These are phyloP conservation scores for Plebejus melissa DNA, from an alignment of 2,888 invertebrate species.

Conservation along the genomic window DNA sequence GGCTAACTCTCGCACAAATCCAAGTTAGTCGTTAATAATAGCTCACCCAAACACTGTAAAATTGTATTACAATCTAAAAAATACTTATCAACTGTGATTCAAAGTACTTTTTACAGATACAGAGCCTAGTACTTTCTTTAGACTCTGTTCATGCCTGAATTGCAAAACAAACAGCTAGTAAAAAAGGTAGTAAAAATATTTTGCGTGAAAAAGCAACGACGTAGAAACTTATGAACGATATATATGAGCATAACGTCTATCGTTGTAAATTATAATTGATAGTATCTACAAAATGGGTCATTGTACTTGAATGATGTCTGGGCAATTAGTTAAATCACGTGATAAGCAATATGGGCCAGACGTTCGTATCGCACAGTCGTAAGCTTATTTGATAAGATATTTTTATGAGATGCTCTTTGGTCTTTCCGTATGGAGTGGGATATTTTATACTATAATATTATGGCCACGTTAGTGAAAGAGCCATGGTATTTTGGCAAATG, in stretches of 20 bases:
- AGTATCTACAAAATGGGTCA: neutral
- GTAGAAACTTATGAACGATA: neutral
- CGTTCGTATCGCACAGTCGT: constrained; percentile 30
- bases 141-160: no score
- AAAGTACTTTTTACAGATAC: no score
- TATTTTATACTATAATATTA: neutral
- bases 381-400: constrained; percentile 15
- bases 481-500: neutral
- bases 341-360: constrained; percentile 48
- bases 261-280: neutral
- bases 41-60: no score
- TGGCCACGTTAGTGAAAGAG: neutral
- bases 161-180: no score
- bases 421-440: neutral
- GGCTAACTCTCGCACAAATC: no score
- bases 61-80: no score
- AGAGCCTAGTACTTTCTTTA: no score
- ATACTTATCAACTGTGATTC: no score
- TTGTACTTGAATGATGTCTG: constrained; percentile 27
- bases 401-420: neutral
- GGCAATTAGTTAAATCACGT: constrained; percentile 22
- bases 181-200: no score
- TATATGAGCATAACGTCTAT: neutral
- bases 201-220: neutral
- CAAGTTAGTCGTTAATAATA: no score